phyloP scores from a whole-genome alignment of 2,797 vertebrate genomes.

The Syncerus caffer region DNA sequence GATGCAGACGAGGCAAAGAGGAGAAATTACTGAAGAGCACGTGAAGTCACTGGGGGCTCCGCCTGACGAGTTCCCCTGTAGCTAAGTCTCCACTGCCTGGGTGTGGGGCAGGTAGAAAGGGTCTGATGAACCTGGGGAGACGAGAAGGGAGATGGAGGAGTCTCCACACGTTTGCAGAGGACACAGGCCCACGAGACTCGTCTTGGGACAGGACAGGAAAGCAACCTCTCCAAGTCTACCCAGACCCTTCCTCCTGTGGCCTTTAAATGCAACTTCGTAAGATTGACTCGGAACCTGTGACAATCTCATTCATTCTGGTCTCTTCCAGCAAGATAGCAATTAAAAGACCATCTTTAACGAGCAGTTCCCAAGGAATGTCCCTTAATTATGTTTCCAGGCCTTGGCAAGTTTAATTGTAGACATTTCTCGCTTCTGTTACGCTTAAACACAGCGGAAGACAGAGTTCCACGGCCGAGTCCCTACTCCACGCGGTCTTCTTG shows the following conservation, averaged over 20 bases:
- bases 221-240: neutral
- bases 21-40: accelerated
- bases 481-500: accelerated
- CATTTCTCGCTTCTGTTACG: neutral
- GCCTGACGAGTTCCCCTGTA: accelerated
- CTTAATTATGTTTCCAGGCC: neutral
- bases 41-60: accelerated
- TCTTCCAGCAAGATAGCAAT: conserved; percentile 29
- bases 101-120: neutral
- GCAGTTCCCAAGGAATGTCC: neutral
- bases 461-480: accelerated
- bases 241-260: too few species aligned
- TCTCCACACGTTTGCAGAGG: accelerated
- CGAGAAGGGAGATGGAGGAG: accelerated
- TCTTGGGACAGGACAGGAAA: too few species aligned
- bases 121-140: accelerated
- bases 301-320: neutral
- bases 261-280: neutral
- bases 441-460: neutral
- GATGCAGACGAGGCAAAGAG: neutral
- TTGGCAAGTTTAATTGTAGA: neutral
- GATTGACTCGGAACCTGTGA: neutral
- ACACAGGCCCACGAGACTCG: accelerated
- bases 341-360: neutral
- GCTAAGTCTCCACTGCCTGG: accelerated